Evolutionary conservation across 2,888 invertebrate species (phyloP), one percentile per base, ranked within the genome.

Genomic region (Diplazon laetatorius): DNA sequence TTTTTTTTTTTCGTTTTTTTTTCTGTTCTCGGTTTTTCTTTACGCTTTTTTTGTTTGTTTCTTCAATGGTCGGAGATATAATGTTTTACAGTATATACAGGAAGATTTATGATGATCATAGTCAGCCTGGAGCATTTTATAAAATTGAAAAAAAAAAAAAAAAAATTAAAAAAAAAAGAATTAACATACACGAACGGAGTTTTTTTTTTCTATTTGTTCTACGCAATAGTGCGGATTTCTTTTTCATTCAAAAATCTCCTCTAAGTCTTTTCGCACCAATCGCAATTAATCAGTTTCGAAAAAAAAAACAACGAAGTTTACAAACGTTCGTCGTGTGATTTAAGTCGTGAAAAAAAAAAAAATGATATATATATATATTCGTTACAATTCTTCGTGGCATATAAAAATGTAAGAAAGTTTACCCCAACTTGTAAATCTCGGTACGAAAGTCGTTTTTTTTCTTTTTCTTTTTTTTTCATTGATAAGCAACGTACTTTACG

Each of bases 51-150:
- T 75, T 72, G 2, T 30, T 30, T 30, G 2, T 30, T 30, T 30
- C 4, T 6, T 5, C 6, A 5, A 86, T 84, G 84, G 84, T 85
- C 80, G 84, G 76, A 82, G 82, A 83, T 84, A 70, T 85, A 89
- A 86, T 78, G 80, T 81, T 30, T 87, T 90, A 90, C 89, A 90
- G 85, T 90, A 90, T 90, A 82, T 89, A 90, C 90, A 90, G 86
- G 81, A 83, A 78, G 80, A 84, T 82, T 83, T 85, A 86, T 84
- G 84, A 83, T 80, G 81, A 85, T 85, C 78, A 72, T 83, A 86
- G 83, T 85, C 80, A 86, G 85, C 81, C 82, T 83, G 83, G 76
- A 78, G 82, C 76, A 57, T 66, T 68, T 35, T 78, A 71, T 5
- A 30, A 30, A 30, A 30, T 5, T 5, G 30, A 30, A 30, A 30